Base-by-base conservation (phyloP, 2,113 vertebrate genomes). In the Rhinopithecus roxellana region DNA sequence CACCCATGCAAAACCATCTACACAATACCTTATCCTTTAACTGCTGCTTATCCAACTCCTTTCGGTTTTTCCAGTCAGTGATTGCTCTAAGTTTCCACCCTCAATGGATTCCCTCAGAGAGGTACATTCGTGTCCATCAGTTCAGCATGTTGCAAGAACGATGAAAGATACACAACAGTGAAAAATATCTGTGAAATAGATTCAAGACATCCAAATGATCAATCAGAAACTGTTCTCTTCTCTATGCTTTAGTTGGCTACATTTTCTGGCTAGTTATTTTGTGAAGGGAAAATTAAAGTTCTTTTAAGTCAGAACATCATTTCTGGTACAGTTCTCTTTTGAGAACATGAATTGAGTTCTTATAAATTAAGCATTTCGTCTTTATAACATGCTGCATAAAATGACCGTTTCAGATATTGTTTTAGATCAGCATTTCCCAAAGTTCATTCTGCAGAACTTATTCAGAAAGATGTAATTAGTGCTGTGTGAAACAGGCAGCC, bases 361-460 rank as follows among this genome's bases (percentile, higher is more conserved):
- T 92, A 67, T 43, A 38, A 83, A 59, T 11, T 74, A 90, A 82
- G n/a, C 17, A 87, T 86, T 94, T 94, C 5, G 3, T 94, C 75
- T 80, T 95, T 82, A 79, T 59, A 83, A 75, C 89, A 11, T 27
- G 25, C 14, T 95, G 70, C 87, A 52, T 64, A 83, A 92, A 94
- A 69, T 92, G 80, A 61, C 82, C 79, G 78, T 89, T 87, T 64
- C 25, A 77, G 6, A 88, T 43, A 90, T 57, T 95, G 81, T 75
- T 97, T 94, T 90, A 90, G 61, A 69, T 97, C 90, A 95, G 79
- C 69, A 95, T 90, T 96, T 93, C 48, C 79, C 55, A 27, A 90
- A 94, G 8, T 18, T 8, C 48, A 87, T 75, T 93, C 82, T 79
- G 52, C 69, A 96, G 79, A 93, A 89, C 11, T 75, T 94, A 52